Evolutionary conservation across 2,797 vertebrate genomes (phyloP).

Genomic region (Coilia nasus): DNA sequence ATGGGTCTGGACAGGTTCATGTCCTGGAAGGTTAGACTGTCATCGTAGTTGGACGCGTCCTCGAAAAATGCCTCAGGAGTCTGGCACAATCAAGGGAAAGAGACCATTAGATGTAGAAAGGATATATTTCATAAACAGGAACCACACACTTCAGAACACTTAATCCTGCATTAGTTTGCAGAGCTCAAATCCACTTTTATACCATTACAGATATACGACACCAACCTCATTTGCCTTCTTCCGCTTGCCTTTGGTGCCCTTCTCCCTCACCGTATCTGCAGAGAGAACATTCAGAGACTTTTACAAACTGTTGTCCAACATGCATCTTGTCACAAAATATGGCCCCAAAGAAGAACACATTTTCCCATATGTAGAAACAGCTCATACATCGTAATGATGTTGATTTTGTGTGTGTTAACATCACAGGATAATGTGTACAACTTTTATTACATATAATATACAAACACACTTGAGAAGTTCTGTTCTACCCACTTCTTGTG

Average conservation of each 20-base stretch:
- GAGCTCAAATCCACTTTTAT: background rate
- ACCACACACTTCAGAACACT: too few relatives aligned
- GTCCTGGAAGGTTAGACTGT: constrained; percentile 86
- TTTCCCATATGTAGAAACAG: background rate
- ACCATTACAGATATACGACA: background rate
- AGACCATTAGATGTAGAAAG: background rate
- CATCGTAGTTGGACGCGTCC: constrained; percentile 90
- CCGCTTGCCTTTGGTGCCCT: constrained; percentile 76
- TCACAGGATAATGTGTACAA: background rate
- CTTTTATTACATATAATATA: background rate
- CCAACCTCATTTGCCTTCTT: constrained; percentile 64
- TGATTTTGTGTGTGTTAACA: background rate
- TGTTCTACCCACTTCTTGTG: background rate
- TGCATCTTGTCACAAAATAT: background rate
- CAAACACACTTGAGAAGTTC: background rate
- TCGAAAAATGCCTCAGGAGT: constrained; percentile 80
- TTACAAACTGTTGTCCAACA: too few relatives aligned
- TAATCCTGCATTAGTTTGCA: background rate
- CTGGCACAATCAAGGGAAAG: constrained; percentile 62
- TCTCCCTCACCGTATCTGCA: constrained; percentile 86
- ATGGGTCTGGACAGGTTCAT: constrained; percentile 97
- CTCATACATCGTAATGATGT: background rate
- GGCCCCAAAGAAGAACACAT: background rate
- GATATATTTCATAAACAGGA: background rate
- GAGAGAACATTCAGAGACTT: background rate